Conservation (phyloP, 2,113 vertebrate species). For the Mirza zaza region DNA sequence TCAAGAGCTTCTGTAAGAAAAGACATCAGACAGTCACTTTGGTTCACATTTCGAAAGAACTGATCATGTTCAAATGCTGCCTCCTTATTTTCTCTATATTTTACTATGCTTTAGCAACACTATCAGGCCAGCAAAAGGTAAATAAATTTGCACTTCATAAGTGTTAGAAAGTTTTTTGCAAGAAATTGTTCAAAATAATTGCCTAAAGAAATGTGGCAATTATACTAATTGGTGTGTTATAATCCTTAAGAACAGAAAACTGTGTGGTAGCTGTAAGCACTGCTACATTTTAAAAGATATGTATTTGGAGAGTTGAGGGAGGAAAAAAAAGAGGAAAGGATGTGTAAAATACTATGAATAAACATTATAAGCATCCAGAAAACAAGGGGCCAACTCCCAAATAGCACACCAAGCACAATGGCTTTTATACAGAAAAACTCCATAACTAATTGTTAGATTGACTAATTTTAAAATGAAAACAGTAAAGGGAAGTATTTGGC, state of each 20-base stretch:
- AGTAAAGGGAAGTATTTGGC: neutral
- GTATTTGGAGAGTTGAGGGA: neutral
- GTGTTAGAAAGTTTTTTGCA: neutral
- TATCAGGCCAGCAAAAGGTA: slow-evolving; percentile 5
- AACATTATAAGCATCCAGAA: neutral
- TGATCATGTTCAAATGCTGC: neutral
- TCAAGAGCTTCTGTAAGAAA: neutral
- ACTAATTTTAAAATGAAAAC: neutral
- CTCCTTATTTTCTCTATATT: neutral
- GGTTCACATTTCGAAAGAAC: neutral
- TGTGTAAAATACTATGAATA: neutral
- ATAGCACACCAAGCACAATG: neutral
- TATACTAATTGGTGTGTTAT: neutral
- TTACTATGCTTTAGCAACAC: neutral
- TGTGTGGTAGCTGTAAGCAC: neutral
- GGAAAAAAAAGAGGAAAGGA: neutral
- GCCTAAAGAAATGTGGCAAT: neutral
- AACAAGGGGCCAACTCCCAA: neutral
- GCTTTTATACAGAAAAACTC: neutral
- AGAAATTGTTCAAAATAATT: neutral
- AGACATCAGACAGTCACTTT: neutral
- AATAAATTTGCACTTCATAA: neutral
- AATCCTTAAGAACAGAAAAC: slow-evolving; percentile 4
- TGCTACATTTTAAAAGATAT: neutral
- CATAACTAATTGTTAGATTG: neutral